Conservation (phyloP, 2,888 invertebrate genomes). For the Leptopterna dolabrata region DNA sequence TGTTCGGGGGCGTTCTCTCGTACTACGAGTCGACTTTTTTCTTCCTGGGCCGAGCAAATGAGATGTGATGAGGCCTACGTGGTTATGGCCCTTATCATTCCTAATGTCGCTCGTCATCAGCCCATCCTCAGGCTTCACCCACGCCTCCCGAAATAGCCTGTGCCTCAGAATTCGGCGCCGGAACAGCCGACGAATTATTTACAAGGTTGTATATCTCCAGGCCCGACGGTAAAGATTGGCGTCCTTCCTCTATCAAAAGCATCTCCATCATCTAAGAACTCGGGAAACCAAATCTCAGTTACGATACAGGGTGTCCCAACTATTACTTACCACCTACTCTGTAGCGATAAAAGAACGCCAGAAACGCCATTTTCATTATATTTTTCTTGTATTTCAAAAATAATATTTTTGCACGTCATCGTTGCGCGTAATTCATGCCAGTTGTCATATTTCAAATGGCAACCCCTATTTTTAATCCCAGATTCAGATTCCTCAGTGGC, state of each 20-base stretch:
- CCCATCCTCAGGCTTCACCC: neutral
- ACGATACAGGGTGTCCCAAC: no score
- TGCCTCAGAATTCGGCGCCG: neutral
- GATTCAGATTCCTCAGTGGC: no score
- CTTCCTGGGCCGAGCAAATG: neutral
- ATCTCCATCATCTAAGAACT: no score
- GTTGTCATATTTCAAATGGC: no score
- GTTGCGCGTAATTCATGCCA: no score
- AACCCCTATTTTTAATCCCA: no score
- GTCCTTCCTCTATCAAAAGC: neutral
- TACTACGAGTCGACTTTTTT: neutral
- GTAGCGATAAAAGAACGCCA: no score
- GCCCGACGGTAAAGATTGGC: neutral
- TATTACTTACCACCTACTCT: no score
- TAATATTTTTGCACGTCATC: no score
- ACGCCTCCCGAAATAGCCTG: constrained; percentile 4
- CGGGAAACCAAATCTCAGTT: no score
- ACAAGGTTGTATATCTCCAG: neutral
- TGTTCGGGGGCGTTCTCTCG: neutral
- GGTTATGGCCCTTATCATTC: neutral
- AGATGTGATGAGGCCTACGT: neutral
- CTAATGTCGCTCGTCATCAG: constrained; percentile 14
- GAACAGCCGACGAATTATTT: neutral
- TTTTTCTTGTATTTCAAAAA: no score
- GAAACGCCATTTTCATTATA: no score